A percentile compares a stretch with the other conserved stretches of the same genome.
phyloP scores from a whole-genome alignment of 2,113 vertebrate genomes.

The Cichladusa arquata region DNA sequence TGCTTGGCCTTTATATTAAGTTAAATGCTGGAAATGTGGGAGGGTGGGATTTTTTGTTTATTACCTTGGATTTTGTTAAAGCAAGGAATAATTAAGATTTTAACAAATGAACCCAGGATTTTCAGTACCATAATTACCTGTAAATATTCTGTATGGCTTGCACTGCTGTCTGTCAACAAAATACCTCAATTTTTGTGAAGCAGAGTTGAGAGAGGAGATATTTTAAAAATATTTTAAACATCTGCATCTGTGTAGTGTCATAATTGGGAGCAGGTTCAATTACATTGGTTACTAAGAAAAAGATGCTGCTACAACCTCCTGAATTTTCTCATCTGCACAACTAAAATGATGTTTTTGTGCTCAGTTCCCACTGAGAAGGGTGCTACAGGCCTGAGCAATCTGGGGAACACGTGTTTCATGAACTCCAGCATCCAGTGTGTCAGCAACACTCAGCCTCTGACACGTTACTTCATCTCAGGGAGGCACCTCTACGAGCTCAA shows the following conservation, averaged over 20 bases:
- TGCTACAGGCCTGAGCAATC: slow-evolving; percentile 95
- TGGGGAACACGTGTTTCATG: slow-evolving; percentile 99
- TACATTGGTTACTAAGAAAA: neutral
- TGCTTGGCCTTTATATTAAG: neutral
- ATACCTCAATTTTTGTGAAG: neutral
- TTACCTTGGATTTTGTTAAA: neutral
- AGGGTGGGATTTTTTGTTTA: neutral
- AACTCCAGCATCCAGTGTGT: slow-evolving; percentile 99
- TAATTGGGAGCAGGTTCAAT: neutral
- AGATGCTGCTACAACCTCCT: neutral
- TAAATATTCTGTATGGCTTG: neutral
- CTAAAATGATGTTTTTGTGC: neutral
- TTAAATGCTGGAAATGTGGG: neutral
- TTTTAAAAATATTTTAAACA: neutral
- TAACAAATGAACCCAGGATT: neutral
- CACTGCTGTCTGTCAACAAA: neutral
- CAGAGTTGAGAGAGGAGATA: neutral
- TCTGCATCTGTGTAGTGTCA: rapidly evolving
- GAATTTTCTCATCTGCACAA: neutral
- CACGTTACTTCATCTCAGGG: slow-evolving; percentile 96
- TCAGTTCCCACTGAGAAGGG: slow-evolving; percentile 97
- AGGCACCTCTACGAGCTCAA: slow-evolving; percentile 97
- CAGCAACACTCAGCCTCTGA: slow-evolving; percentile 96
- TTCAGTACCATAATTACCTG: neutral
- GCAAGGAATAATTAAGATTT: neutral